phyloP scores from a whole-genome alignment of 2,888 invertebrate genomes.

The Drosophila paramelanica region DNA sequence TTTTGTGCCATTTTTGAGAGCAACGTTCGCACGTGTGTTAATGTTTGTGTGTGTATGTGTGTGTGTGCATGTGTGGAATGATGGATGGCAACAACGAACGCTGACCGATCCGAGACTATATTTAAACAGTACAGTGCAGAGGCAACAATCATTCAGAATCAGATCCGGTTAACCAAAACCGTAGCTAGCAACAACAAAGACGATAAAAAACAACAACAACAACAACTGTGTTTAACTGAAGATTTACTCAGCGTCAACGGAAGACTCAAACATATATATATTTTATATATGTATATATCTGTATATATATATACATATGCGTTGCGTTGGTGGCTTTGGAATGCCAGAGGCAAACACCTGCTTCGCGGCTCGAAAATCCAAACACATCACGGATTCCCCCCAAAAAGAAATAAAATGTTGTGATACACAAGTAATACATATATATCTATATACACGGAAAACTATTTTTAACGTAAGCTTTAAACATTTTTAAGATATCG shows the following conservation, averaged over 20 bases:
- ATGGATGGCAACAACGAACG: constrained; percentile 58
- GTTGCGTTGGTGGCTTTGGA: constrained; percentile 64
- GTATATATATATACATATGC: constrained; percentile 4
- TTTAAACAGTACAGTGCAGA: constrained; percentile 50
- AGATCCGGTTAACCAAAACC: constrained; percentile 78
- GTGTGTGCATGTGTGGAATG: constrained; percentile 46
- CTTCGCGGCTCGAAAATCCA: constrained; percentile 39
- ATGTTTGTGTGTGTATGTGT: constrained; percentile 16
- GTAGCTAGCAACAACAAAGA: constrained; percentile 31
- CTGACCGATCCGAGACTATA: constrained; percentile 37
- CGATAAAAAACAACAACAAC: constrained; percentile 22
- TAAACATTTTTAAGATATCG: too few species aligned
- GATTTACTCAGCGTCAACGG: constrained; percentile 30
- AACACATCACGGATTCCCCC: constrained; percentile 50
- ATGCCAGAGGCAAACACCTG: constrained; percentile 66
- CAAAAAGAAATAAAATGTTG: constrained; percentile 9
- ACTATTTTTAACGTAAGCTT: too few species aligned
- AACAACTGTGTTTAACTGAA: constrained; percentile 26
- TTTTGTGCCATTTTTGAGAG: constrained; percentile 69
- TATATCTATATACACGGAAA: not conserved
- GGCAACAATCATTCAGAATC: constrained; percentile 65
- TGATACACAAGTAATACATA: constrained; percentile 12
- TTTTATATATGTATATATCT: constrained; percentile 24
- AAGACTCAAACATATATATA: constrained; percentile 52
- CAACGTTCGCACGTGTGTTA: constrained; percentile 59